A percentile compares a stretch with the other conserved stretches of the same genome.
phyloP scores from a whole-genome alignment of 1,140 invertebrate genomes.

The Microplitis demolitor region DNA sequence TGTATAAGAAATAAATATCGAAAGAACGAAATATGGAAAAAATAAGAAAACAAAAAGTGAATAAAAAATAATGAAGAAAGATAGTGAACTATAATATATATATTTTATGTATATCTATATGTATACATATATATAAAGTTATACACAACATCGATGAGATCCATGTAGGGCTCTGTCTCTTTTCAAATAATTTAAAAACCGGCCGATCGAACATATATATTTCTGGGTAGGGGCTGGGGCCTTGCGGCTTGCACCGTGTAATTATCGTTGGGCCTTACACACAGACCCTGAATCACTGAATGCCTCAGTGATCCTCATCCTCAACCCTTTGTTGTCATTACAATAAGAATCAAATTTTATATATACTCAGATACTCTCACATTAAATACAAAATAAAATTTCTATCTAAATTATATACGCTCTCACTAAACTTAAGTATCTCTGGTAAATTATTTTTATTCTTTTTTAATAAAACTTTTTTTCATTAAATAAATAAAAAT shows the following conservation, averaged over 20 bases:
- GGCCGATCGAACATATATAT: conserved; percentile 63
- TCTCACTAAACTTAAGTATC: too few species aligned
- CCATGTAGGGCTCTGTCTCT: conserved; percentile 54
- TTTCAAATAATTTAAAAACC: conserved; percentile 64
- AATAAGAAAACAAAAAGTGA: conserved; percentile 20
- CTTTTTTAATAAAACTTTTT: too few species aligned
- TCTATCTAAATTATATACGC: too few species aligned
- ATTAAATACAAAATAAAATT: not conserved
- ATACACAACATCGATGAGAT: conserved; percentile 21
- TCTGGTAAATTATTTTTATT: too few species aligned
- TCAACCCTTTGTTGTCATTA: conserved; percentile 38
- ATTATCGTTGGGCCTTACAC: conserved; percentile 53
- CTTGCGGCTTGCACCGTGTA: conserved; percentile 58
- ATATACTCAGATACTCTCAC: not conserved
- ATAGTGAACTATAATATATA: conserved; percentile 57
- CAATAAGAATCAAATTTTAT: not conserved
- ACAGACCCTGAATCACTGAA: conserved; percentile 48
- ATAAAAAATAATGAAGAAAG: conserved; percentile 38
- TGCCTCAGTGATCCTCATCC: conserved; percentile 56
- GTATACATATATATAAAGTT: conserved; percentile 8
- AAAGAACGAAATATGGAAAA: not conserved
- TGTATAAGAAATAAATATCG: too few species aligned
- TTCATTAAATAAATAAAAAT: too few species aligned
- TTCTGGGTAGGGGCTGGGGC: conserved; percentile 39
- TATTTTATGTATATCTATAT: not conserved